Conservation (phyloP, 2,113 vertebrate genomes). For the Dasyurus viverrinus region DNA sequence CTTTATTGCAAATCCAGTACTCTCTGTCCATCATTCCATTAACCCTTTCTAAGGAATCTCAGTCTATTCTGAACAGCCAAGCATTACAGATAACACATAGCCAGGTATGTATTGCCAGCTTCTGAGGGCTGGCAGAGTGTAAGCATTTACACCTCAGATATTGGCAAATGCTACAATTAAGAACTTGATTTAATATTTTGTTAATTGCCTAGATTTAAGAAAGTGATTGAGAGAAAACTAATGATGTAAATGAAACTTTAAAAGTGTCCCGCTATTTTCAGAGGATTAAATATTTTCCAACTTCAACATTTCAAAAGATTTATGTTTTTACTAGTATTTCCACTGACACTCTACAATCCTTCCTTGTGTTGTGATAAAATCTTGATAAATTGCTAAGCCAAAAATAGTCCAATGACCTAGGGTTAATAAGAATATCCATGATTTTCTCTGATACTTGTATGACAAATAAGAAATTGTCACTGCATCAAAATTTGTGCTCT, state of each 20-base stretch:
- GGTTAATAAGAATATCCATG: neutral
- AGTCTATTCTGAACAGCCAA: neutral
- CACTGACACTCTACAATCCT: neutral
- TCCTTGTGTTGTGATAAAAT: neutral
- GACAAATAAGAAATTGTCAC: neutral
- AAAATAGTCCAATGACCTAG: neutral
- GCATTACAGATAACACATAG: conserved; percentile 34
- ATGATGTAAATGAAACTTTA: neutral
- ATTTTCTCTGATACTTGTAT: neutral
- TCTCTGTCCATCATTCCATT: neutral
- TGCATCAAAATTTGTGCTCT: neutral
- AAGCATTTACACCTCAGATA: neutral
- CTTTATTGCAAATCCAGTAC: neutral
- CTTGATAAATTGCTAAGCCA: neutral
- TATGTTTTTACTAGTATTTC: neutral
- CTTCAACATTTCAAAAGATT: neutral
- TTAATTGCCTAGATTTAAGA: neutral
- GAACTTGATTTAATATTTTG: neutral
- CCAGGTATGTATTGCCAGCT: conserved; percentile 7
- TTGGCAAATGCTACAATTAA: neutral
- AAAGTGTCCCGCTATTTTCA: neutral
- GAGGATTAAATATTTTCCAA: neutral
- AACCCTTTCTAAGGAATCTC: neutral
- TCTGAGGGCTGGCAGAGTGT: neutral
- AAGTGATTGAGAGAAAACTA: neutral